These are phyloP conservation scores for Melipona quadrifasciata DNA, from an alignment of 1,140 invertebrate genomes.

Conservation along the genomic window DNA sequence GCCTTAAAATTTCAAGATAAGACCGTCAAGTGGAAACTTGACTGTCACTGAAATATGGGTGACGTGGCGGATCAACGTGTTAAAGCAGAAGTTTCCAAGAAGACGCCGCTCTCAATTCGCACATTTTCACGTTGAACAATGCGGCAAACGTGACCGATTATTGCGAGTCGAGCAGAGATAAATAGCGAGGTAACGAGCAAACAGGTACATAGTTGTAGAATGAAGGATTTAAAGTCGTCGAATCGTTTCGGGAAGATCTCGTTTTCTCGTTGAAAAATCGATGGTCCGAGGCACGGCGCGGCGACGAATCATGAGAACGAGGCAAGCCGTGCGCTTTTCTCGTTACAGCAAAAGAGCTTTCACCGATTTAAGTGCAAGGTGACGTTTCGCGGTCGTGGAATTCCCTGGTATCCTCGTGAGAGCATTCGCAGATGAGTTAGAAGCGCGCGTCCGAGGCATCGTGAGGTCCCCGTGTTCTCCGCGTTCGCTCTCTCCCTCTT, in stretches of 20 bases:
- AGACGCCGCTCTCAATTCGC: too few relatives aligned
- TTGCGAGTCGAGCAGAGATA: not conserved
- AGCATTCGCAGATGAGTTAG: constrained; percentile 72
- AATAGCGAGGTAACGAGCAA: not conserved
- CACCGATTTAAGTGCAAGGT: constrained; percentile 72
- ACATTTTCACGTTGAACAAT: too few relatives aligned
- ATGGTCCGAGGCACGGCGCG: not conserved
- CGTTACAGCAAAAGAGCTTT: constrained; percentile 65
- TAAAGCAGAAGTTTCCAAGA: too few relatives aligned
- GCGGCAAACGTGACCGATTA: not conserved
- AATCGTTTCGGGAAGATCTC: not conserved
- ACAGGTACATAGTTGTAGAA: not conserved
- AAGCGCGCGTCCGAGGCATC: constrained; percentile 38
- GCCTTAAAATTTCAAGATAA: too few relatives aligned
- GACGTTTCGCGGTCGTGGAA: constrained; percentile 71
- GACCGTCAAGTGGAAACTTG: too few relatives aligned
- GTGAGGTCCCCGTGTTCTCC: not conserved
- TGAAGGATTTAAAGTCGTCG: not conserved
- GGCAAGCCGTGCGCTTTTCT: constrained; percentile 58
- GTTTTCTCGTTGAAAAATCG: constrained; percentile 24
- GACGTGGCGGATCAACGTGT: too few relatives aligned
- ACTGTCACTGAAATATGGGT: too few relatives aligned
- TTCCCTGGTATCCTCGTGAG: constrained; percentile 74
- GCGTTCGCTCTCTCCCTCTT: not conserved
- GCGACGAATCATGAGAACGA: constrained; percentile 48